Evolutionary conservation across 2,888 invertebrate species (phyloP).

Genomic region (Melolontha melolontha): DNA sequence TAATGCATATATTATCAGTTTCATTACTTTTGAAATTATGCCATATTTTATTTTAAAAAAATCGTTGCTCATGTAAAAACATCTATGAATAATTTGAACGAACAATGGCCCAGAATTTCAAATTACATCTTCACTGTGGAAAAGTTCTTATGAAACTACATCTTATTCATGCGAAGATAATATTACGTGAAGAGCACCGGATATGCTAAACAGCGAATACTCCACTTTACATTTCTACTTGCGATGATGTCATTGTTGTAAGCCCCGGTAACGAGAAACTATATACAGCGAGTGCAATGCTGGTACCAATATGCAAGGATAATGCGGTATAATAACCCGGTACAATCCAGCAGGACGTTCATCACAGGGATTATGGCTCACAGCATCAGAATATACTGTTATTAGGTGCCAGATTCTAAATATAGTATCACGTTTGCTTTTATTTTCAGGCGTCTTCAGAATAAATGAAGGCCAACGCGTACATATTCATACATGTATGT

Average conservation of each 20-base stretch:
- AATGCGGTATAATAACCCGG: conserved; percentile 42
- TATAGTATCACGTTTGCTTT: conserved; percentile 28
- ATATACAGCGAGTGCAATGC: conserved; percentile 34
- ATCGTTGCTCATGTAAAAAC: too few species aligned
- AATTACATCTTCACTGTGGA: conserved; percentile 15
- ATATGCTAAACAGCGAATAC: conserved; percentile 1
- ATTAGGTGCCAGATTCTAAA: conserved; percentile 37
- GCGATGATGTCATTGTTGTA: conserved; percentile 36
- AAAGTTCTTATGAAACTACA: conserved; percentile 5
- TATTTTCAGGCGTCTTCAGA: conserved; percentile 10
- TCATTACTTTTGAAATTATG: too few species aligned
- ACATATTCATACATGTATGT: too few species aligned
- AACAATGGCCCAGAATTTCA: conserved; percentile 1
- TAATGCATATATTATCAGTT: too few species aligned
- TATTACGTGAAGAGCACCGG: conserved; percentile 9
- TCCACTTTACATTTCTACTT: conserved; percentile 18
- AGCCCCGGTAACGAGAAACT: conserved; percentile 40
- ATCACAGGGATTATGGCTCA: conserved; percentile 35
- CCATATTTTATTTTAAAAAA: too few species aligned
- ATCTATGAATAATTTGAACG: not conserved
- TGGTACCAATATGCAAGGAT: conserved; percentile 40
- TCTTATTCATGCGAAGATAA: conserved; percentile 2
- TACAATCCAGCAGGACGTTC: conserved; percentile 40
- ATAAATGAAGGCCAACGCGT: too few species aligned
- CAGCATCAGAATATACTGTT: conserved; percentile 36